Evolutionary conservation across 2,797 vertebrate genomes (phyloP), one percentile per base, ranked within the genome.

Genomic region (Lindbergichthys nudifrons): DNA sequence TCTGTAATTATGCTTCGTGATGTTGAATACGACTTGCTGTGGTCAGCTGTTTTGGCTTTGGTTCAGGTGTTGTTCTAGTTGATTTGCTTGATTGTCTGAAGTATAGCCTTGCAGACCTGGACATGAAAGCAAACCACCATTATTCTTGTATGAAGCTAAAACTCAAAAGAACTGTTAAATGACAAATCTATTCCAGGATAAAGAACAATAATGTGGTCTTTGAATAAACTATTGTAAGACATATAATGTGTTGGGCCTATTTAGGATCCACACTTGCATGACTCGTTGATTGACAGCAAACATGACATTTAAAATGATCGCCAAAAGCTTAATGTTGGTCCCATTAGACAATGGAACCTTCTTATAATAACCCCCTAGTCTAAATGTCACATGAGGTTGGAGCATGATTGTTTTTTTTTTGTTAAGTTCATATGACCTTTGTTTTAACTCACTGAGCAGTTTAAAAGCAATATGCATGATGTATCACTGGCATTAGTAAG

Each of bases 41-140:
- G 39, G 81, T 80, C 43, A 50, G 65, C 52, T 65, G 57, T 70
- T 59, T 26, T 61, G 56, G 65, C 51, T 81, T 57, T 50, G 46
- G 61, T 60, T 60, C 26, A 45, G 43, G 59, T 72, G 61, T 68
- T 57, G 65, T 66, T 80, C 14, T 57, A 61, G 64, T 53, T 74
- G 39, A 67, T 76, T 70, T 72, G 15, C 47, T 51, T 39, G 36
- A 78, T 69, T 75, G 53, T 59, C 1, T 72, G 47, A 76, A 80
- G 30, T 60, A 21, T 30, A 51, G 41, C 5, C 23, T 82, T 46
- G 70, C 13, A 77, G 42, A 70, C 50, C 19, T 57, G n/a, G 47
- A 26, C 26, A 16, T 23, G 15, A 62, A 39, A 21, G 53, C 46
- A 36, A 51, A 19, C 70, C 46, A 4, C 16, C 10, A 16, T 76